phyloP scores from a whole-genome alignment of 2,113 vertebrate species.

The Muscicapa adusta region DNA sequence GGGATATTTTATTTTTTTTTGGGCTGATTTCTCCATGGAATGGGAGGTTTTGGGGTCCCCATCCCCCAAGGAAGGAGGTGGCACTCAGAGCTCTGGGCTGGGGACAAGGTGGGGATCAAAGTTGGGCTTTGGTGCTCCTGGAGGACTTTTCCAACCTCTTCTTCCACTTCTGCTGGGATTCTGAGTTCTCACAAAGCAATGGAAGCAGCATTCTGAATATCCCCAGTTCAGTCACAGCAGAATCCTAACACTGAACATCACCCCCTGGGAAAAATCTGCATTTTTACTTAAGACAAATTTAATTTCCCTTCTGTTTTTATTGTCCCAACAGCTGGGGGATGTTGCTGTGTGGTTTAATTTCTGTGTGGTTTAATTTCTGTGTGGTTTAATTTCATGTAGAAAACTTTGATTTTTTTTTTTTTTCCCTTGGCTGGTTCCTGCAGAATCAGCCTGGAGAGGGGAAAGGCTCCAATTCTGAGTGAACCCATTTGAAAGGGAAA shows the following conservation, averaged over 20 bases:
- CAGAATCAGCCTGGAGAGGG: neutral
- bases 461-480: neutral
- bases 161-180: neutral
- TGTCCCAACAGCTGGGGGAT: neutral
- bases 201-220: neutral
- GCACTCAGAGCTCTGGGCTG: neutral
- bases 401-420: neutral
- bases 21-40: neutral
- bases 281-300: neutral
- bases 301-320: neutral
- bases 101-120: neutral
- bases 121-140: neutral
- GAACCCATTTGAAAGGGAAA: neutral
- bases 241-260: neutral
- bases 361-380: neutral
- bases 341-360: neutral
- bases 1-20: neutral
- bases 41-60: neutral
- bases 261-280: accelerated
- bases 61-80: neutral
- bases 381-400: neutral
- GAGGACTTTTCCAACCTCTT: neutral
- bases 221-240: neutral
- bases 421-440: neutral
- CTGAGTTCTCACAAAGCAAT: accelerated